Evolutionary conservation across 2,797 vertebrate species (phyloP).

Genomic region (Pagetopsis macropterus): DNA sequence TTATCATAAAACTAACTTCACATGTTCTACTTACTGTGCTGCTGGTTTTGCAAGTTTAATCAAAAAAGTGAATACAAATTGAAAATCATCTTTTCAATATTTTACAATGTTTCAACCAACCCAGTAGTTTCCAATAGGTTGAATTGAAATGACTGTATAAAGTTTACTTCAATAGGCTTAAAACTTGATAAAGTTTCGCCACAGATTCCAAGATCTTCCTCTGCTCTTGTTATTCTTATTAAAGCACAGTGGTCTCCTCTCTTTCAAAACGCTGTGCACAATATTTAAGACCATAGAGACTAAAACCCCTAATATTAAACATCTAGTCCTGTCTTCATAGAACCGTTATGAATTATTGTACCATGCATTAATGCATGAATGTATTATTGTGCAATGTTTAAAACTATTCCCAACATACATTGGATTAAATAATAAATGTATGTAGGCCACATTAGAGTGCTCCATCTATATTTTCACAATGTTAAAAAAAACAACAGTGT

Average conservation of each 20-base stretch:
- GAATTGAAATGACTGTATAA: background rate
- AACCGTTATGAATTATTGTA: background rate
- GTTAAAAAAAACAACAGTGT: background rate
- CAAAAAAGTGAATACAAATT: background rate
- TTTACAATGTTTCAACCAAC: background rate
- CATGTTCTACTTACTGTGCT: constrained; percentile 9
- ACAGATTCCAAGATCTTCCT: background rate
- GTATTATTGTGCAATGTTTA: background rate
- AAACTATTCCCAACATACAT: background rate
- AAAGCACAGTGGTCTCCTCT: background rate
- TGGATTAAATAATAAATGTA: background rate
- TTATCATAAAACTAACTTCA: background rate
- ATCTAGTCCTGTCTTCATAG: background rate
- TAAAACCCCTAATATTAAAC: background rate
- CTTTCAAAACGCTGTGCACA: background rate
- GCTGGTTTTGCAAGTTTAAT: constrained; percentile 8
- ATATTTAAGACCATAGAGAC: constrained; percentile 6
- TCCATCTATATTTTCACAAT: background rate
- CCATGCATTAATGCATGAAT: constrained; percentile 1
- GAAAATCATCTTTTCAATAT: background rate
- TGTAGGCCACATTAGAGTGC: background rate
- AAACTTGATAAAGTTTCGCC: background rate
- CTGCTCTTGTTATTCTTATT: background rate
- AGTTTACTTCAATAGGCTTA: background rate
- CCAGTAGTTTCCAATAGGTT: background rate